These are phyloP conservation scores for Oscheius onirici DNA, from an alignment of 2,888 invertebrate species.

Conservation along the genomic window DNA sequence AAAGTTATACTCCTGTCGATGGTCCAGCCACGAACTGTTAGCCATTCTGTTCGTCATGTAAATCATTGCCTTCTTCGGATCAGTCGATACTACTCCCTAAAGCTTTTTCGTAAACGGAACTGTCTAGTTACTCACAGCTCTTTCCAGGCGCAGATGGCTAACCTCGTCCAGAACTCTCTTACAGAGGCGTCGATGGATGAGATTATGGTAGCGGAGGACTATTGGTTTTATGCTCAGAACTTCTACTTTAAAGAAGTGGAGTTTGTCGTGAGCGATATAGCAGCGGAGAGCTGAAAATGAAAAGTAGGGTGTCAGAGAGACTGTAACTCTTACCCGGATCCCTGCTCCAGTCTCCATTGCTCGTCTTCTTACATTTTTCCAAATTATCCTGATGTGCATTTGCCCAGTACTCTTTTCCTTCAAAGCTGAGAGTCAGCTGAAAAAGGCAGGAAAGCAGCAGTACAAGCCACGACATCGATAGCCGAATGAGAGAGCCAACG, in stretches of 20 bases:
- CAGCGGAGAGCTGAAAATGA: constrained; percentile 25
- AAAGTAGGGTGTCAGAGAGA: not conserved
- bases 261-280: constrained; percentile 32
- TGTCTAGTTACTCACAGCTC: constrained; percentile 23
- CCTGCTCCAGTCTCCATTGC: constrained; percentile 14
- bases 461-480: constrained; percentile 21
- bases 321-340: constrained; percentile 12
- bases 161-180: constrained; percentile 21
- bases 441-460: not conserved
- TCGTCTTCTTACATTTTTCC: not conserved
- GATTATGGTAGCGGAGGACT: constrained; percentile 29
- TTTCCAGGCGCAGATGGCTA: not conserved
- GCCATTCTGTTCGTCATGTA: constrained; percentile 12
- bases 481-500: not conserved
- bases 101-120: not conserved
- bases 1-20: constrained; percentile 12
- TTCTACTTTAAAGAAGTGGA: constrained; percentile 32
- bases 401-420: constrained; percentile 18
- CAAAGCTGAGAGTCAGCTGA: not conserved
- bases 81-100: constrained; percentile 27
- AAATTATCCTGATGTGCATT: not conserved
- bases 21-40: constrained; percentile 30
- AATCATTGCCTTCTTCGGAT: constrained; percentile 15
- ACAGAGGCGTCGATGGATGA: constrained; percentile 27
- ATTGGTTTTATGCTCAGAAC: constrained; percentile 24